Evolutionary conservation across 2,113 vertebrate genomes (phyloP), one percentile per base, ranked within the genome.

Genomic region (Phainopepla nitens): DNA sequence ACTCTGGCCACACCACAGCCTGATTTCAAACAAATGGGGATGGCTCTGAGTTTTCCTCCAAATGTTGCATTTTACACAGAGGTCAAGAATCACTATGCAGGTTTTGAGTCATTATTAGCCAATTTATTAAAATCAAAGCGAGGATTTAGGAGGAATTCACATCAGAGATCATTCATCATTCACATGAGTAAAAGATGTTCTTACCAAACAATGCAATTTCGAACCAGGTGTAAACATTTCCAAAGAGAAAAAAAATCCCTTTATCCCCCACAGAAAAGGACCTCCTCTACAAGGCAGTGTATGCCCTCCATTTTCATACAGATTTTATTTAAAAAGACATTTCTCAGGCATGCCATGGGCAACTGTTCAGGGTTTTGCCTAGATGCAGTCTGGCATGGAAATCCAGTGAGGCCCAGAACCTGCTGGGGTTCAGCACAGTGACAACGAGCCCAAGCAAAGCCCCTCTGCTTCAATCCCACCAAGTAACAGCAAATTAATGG

Each of bases 11-110:
- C 28, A 20, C 27, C 62, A 21, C 45, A 27, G 29, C 31, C 24
- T 28, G 35, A 56, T 57, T 60, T 35, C 69, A 73, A 65, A 60
- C 49, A n/a, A 62, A 27, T 7, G 20, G 23, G 16, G 18, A 10
- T 3, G 18, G 17, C n/a, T 70, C 62, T 3, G 1, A 4, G 35
- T 69, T 75, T 49, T 57, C 61, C 45, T 57, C 36, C 1, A 0
- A 56, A 24, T 13, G 42, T 56, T 57, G 53, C 65, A 39, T 39
- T 41, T 75, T 33, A 17, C 0, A 11, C 17, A 35, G 65, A 72
- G 58, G 41, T 29, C 7, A 3, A 54, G 81, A 77, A 45, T 44
- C 47, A 78, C 36, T 1, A 0, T 0, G 0, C 15, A 39, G 36
- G 28, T 41, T 77, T 56, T 35, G 28, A 66, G 44, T 33, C 11